phyloP scores from a whole-genome alignment of 2,797 vertebrate genomes.

The Phrynocephalus forsythii region DNA sequence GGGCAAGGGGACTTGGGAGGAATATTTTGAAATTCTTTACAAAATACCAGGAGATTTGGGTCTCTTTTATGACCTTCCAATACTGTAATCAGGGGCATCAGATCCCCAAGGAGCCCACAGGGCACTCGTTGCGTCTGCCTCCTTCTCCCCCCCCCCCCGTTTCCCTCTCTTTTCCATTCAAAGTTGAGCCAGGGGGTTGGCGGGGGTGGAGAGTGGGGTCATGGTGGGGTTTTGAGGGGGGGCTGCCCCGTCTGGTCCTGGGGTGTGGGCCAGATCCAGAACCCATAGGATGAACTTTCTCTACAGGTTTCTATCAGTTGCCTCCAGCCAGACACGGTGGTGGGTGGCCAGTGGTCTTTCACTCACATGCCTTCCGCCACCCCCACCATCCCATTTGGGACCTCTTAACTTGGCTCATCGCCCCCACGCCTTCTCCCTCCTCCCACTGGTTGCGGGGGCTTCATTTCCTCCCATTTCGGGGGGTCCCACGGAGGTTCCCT shows the following conservation, averaged over 20 bases:
- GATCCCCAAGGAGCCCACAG: not conserved
- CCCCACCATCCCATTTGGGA: not conserved
- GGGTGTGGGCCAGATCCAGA: slow-evolving; percentile 71
- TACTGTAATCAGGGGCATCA: slow-evolving; percentile 78
- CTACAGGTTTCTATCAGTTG: not conserved
- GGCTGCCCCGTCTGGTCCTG: slow-evolving; percentile 46
- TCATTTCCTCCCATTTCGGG: not conserved
- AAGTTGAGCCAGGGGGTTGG: slow-evolving; percentile 29
- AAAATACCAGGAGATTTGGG: slow-evolving; percentile 80
- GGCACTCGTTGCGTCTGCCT: no score
- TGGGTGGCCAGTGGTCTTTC: no score
- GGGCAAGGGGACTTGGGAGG: slow-evolving; percentile 47
- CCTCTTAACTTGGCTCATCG: no score
- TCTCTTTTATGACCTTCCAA: slow-evolving; percentile 85
- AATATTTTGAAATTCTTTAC: slow-evolving; percentile 78
- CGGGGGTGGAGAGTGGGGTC: slow-evolving; percentile 46
- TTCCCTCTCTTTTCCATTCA: slow-evolving; percentile 48
- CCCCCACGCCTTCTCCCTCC: not conserved
- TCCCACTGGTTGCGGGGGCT: no score
- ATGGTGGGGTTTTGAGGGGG: slow-evolving; percentile 31
- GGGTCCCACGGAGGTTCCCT: not conserved
- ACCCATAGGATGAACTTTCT: not conserved
- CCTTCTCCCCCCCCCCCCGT: no score
- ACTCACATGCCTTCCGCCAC: not conserved
- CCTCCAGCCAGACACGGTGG: no score